Evolutionary conservation across 2,113 vertebrate genomes (phyloP).

Genomic region (Capreolus pygargus): DNA sequence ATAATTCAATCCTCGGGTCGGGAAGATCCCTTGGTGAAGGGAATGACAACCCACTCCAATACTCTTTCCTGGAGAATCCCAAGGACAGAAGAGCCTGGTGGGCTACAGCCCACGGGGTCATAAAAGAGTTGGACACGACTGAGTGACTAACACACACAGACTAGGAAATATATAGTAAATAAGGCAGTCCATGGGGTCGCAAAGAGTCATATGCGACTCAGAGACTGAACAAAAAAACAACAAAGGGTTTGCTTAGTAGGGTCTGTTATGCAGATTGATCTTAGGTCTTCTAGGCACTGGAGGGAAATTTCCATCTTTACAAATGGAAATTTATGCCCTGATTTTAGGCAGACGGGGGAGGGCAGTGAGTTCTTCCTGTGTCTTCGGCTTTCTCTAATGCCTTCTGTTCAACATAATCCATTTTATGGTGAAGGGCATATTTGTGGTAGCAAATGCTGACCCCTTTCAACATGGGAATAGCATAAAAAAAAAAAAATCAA

Average conservation of each 20-base stretch:
- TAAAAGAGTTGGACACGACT: neutral
- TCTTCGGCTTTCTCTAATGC: neutral
- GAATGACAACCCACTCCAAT: neutral
- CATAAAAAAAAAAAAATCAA: neutral
- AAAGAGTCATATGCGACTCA: neutral
- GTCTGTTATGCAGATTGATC: neutral
- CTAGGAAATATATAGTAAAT: neutral
- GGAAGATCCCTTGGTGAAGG: neutral
- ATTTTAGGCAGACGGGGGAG: neutral
- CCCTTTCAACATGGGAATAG: neutral
- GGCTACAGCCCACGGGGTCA: neutral
- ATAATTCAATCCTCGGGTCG: neutral
- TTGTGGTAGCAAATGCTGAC: neutral
- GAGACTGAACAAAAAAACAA: neutral
- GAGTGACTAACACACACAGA: neutral
- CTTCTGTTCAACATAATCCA: neutral
- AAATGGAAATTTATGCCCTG: neutral
- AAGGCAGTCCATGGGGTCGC: neutral
- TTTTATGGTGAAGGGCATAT: neutral
- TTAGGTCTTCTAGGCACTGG: neutral
- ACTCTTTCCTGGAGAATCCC: neutral
- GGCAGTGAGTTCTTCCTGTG: neutral
- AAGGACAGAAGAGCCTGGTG: neutral
- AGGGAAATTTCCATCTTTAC: neutral
- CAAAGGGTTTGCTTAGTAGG: neutral